A percentile compares a stretch with the other conserved stretches of the same genome.
Evolutionary conservation across 2,888 invertebrate genomes (phyloP).

Genomic region (Lepeophtheirus nordmannii): DNA sequence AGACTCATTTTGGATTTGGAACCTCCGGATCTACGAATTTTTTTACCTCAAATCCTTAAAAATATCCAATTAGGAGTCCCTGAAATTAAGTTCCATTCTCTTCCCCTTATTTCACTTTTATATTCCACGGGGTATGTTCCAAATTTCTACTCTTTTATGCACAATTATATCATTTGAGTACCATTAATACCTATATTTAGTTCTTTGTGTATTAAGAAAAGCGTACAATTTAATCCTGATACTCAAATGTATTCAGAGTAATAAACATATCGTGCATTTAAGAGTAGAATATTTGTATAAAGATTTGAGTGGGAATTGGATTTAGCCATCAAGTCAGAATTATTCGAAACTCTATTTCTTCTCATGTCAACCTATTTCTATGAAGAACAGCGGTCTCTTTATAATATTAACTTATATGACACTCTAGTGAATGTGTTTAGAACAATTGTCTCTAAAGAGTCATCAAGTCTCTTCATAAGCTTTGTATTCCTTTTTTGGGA

Average conservation of each 20-base stretch:
- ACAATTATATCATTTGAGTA: too few species aligned
- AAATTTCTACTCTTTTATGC: not conserved
- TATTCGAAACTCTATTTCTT: not conserved
- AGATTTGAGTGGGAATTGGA: not conserved
- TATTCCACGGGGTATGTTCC: not conserved
- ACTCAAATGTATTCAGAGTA: too few species aligned
- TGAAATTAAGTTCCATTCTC: not conserved
- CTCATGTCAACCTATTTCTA: not conserved
- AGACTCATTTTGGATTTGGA: not conserved
- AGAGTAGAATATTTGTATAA: conserved; percentile 1
- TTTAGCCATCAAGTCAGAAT: not conserved
- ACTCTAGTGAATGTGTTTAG: not conserved
- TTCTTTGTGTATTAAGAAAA: too few species aligned
- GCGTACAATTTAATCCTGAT: too few species aligned
- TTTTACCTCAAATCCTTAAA: not conserved
- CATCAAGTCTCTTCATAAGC: not conserved
- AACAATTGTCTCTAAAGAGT: not conserved
- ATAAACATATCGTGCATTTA: not conserved
- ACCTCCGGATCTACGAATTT: not conserved
- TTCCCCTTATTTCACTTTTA: not conserved
- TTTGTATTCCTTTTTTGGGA: not conserved
- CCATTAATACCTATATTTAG: too few species aligned
- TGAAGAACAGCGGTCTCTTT: not conserved
- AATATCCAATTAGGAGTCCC: not conserved
- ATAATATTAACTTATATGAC: not conserved